Percentiles rank a stretch among this genome's conserved stretches.
Evolutionary conservation across 2,888 invertebrate species (phyloP).

Genomic region (Polydrusus cervinus): DNA sequence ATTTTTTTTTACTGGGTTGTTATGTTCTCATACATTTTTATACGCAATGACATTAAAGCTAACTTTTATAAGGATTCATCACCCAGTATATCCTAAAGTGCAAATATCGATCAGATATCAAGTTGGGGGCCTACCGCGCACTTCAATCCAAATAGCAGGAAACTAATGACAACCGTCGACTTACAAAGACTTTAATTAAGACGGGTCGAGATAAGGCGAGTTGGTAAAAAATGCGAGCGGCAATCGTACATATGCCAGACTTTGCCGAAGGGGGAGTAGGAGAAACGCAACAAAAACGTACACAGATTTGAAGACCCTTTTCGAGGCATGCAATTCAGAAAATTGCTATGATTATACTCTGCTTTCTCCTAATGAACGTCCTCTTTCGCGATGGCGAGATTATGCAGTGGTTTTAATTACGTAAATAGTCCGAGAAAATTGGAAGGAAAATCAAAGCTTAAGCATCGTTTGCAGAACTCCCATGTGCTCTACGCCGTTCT

Average conservation of each 20-base stretch:
- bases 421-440: constrained; percentile 50
- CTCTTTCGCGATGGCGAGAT: constrained; percentile 50
- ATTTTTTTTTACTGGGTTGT: too few species aligned
- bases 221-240: constrained; percentile 61
- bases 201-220: constrained; percentile 63
- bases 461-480: background rate
- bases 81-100: constrained; percentile 31
- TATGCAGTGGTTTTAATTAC: constrained; percentile 53
- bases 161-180: constrained; percentile 62
- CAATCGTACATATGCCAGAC: constrained; percentile 61
- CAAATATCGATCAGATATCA: constrained; percentile 52
- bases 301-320: constrained; percentile 58
- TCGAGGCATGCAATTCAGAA: constrained; percentile 59
- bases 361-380: constrained; percentile 60
- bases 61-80: constrained; percentile 2
- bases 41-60: background rate
- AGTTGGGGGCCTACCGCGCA: constrained; percentile 44
- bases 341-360: constrained; percentile 62
- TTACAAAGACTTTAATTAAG: constrained; percentile 65
- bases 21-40: too few species aligned
- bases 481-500: background rate
- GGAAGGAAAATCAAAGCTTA: constrained; percentile 36
- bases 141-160: constrained; percentile 58
- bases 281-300: constrained; percentile 55
- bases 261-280: constrained; percentile 41